Percentiles rank a stretch among this genome's conserved stretches.
phyloP scores from a whole-genome alignment of 2,797 vertebrate species.

The Dicrostonyx torquatus region DNA sequence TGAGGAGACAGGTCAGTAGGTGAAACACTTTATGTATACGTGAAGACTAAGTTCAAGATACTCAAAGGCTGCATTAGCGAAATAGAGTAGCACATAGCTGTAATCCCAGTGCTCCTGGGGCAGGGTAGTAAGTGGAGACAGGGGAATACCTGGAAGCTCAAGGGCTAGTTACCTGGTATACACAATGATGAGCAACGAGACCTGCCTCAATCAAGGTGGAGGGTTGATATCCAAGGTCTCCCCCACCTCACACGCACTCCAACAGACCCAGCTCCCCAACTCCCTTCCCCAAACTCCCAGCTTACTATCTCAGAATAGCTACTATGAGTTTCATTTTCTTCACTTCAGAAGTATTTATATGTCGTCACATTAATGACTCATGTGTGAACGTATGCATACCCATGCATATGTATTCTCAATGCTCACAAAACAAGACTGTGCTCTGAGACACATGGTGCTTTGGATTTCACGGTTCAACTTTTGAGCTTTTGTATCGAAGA shows the following conservation, averaged over 20 bases:
- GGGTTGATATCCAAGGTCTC: neutral
- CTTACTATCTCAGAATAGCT: neutral
- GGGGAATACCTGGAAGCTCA: neutral
- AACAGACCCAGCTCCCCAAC: neutral
- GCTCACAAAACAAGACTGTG: constrained; percentile 18
- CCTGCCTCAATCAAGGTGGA: neutral
- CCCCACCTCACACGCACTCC: neutral
- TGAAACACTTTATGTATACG: neutral
- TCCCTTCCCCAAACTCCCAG: neutral
- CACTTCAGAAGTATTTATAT: neutral
- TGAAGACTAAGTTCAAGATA: neutral
- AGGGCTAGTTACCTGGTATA: neutral
- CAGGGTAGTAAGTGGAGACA: neutral
- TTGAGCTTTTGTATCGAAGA: neutral
- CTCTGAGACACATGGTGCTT: neutral
- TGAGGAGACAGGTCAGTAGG: neutral
- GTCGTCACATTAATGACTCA: neutral
- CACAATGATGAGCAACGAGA: neutral
- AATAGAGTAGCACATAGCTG: neutral
- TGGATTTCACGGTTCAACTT: neutral
- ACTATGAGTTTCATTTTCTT: neutral
- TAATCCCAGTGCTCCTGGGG: neutral
- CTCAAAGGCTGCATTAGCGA: neutral
- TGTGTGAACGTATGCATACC: neutral
- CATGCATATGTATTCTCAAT: neutral